Evolutionary conservation across 2,113 vertebrate species (phyloP).

Genomic region (Canis aureus): DNA sequence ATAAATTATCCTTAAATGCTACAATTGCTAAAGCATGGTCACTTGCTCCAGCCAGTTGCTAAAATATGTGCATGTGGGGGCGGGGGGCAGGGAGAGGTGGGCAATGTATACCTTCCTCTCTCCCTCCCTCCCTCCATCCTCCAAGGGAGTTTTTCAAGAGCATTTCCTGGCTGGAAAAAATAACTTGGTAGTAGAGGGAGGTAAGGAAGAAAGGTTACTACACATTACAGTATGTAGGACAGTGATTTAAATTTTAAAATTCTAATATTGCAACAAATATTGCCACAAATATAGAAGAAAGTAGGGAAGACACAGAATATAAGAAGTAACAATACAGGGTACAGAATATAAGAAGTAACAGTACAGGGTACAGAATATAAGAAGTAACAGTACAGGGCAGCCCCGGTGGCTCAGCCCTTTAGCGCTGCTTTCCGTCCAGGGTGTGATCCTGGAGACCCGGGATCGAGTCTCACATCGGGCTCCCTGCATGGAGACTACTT

Average conservation of each 20-base stretch:
- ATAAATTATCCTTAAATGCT: background rate
- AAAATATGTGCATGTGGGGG: no score
- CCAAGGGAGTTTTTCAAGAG: background rate
- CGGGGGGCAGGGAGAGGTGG: no score
- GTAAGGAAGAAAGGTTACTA: background rate
- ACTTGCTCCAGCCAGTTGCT: background rate
- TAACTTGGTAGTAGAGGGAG: background rate
- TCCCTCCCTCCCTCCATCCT: background rate
- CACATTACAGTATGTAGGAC: background rate
- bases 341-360: no score
- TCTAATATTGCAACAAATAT: background rate
- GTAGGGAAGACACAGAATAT: background rate
- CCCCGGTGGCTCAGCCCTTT: no score
- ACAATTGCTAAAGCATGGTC: background rate
- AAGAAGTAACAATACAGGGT: background rate
- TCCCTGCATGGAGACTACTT: no score
- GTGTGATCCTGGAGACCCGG: no score
- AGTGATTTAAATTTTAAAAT: background rate
- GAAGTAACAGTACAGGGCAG: no score
- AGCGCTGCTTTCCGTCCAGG: no score
- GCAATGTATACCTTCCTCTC: background rate
- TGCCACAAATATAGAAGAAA: conserved; percentile 3
- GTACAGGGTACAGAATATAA: no score
- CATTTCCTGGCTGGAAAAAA: background rate
- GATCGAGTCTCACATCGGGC: no score